Evolutionary conservation across 2,888 invertebrate species (phyloP), one percentile per base, ranked within the genome.

Genomic region (Chrysolina americana): DNA sequence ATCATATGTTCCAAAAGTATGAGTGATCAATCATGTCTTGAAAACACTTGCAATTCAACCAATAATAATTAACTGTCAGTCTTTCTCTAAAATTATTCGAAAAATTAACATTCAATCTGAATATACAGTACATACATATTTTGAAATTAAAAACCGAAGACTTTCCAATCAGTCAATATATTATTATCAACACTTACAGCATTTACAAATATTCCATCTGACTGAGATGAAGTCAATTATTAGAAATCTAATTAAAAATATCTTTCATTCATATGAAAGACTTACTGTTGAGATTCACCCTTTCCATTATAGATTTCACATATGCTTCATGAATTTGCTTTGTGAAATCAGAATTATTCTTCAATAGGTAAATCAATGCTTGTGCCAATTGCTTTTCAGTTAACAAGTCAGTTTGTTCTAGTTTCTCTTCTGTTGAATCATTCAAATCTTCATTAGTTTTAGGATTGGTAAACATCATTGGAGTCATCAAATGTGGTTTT

Each of bases 251-350:
- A 41, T 53, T 13, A 41, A 53, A 36, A 19, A 21, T 4, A 21
- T 41, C 19, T 17, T 13, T 13, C 23, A 17, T 71, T 68, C 71
- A 77, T 64, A 73, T 65, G 36, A 77, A 72, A n/a, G 76, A 75
- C 41, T 70, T 76, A 41, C 66, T 75, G 53, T 71, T 75, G 56
- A 78, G 75, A 74, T 85, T 85, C 6, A 85, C 84, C 74, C 83
- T 87, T 76, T 94, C 94, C 85, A 94, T 91, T 85, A 95, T 94
- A 44, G 95, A 95, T 89, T 96, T 95, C 19, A 97, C 93, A 87
- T 98, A 98, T 70, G 96, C 97, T 89, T 97, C 96, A 86, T 98
- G 97, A 77, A 98, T 90, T 88, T 95, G 96, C 85, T 93, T 94
- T 47, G 96, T 92, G 89, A 98, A 98, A 81, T 95, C 95, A 44